Base-by-base conservation (phyloP, 2,888 invertebrate genomes). In the Hyposoter dolosus region DNA sequence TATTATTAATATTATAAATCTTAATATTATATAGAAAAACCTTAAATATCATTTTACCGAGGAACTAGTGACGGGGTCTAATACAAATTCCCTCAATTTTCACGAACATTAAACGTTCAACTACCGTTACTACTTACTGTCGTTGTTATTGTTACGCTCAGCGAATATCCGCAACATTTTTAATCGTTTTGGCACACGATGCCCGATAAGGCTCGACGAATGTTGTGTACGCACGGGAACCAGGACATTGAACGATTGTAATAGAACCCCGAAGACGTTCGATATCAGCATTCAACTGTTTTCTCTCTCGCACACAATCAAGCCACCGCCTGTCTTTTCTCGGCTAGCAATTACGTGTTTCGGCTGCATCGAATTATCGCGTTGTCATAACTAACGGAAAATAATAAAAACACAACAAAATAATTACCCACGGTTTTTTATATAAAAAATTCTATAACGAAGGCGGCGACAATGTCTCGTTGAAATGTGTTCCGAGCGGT, bases 191-290 rank as follows among this genome's bases (percentile, higher is more conserved):
- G 47, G 56, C 43, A n/a, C 66, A 35, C 53, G 78, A 65, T 43
- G 35, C 32, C 28, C 35, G 71, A 72, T 74, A 74, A 83, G 77
- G 10, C 40, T 45, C 60, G 28, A 72, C 17, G 50, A 17, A 82
- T 17, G 23, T 63, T 50, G 35, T 40, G 63, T 50, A 53, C 32
- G 19, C 53, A 72, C 28, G 45, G 50, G 9, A 43, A n/a, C 75
- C 71, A 65, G 72, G 60, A 56, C 78, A 74, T 56, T 68, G 78
- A 40, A 83, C 78, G 72, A 74, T 56, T 60, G 53, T 43, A 43
- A 50, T 68, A 53, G 35, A 53, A 35, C n/a, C 50, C 40, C 35
- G 10, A n/a, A 28, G 69, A 28, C 45, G 45, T 69, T 69, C 69
- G 69, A 47, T 47, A 69, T 17, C 69, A 47, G 28, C 32, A 19